Evolutionary conservation across 1,140 invertebrate species (phyloP).

Genomic region (Maconellicoccus hirsutus): DNA sequence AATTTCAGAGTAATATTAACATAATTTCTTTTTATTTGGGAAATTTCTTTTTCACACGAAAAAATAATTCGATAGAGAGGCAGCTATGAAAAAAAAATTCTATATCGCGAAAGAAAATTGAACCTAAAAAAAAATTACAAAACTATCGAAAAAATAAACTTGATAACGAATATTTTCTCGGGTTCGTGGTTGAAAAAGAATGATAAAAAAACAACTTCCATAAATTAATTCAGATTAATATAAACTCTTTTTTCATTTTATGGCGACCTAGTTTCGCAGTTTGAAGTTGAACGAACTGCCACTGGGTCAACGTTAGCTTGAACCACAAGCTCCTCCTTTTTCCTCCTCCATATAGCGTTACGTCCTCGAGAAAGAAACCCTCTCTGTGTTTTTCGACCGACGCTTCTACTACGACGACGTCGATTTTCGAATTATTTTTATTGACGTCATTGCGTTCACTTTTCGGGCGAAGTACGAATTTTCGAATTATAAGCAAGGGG

Average conservation of each 20-base stretch:
- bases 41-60: too few species aligned
- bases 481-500: not conserved
- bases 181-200: not conserved
- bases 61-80: too few species aligned
- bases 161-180: not conserved
- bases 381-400: not conserved
- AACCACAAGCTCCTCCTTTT: conserved; percentile 13
- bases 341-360: conserved; percentile 16
- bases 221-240: conserved; percentile 23
- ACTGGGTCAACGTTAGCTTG: conserved; percentile 20
- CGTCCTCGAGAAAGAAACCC: conserved; percentile 14
- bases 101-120: too few species aligned
- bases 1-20: too few species aligned
- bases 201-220: conserved; percentile 16
- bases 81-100: too few species aligned
- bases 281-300: conserved; percentile 22
- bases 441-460: conserved; percentile 16
- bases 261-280: conserved; percentile 20
- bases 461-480: not conserved
- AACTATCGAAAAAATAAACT: too few species aligned
- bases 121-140: not conserved
- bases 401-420: not conserved
- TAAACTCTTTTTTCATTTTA: conserved; percentile 10
- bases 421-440: conserved; percentile 18
- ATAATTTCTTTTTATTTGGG: too few species aligned